phyloP scores from a whole-genome alignment of 2,113 vertebrate genomes.

The Benthochromis sp. region DNA sequence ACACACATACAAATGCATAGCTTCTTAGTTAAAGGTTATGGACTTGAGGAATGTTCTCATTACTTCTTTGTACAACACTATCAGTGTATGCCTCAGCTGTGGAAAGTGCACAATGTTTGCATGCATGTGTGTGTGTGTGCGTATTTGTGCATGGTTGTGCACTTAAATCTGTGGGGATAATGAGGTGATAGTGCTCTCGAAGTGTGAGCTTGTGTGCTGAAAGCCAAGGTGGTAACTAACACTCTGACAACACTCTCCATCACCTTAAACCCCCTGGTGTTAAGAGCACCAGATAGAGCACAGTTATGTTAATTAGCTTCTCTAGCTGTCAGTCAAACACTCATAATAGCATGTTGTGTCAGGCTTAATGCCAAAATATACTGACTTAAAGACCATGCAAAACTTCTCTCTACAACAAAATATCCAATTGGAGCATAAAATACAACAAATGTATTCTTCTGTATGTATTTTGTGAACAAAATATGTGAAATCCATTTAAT shows the following conservation, averaged over 20 bases:
- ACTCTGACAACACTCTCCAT: constrained; percentile 42
- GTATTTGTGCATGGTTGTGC: neutral
- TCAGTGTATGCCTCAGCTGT: constrained; percentile 10
- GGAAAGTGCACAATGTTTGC: neutral
- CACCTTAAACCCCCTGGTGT: constrained; percentile 28
- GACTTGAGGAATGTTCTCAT: constrained; percentile 56
- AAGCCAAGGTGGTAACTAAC: constrained; percentile 42
- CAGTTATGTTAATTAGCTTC: constrained; percentile 48
- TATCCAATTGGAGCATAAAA: neutral
- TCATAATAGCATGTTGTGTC: neutral
- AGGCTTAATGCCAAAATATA: neutral
- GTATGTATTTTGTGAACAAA: neutral
- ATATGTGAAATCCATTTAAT: neutral
- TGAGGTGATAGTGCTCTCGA: constrained; percentile 22
- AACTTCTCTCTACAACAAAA: neutral
- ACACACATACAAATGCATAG: neutral
- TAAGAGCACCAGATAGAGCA: constrained; percentile 5
- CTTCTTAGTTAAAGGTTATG: constrained; percentile 46
- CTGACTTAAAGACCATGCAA: neutral
- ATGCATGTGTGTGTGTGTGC: neutral
- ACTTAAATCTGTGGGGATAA: constrained; percentile 24
- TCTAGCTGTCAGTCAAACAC: constrained; percentile 34
- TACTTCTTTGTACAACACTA: constrained; percentile 39
- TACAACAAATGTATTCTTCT: neutral
- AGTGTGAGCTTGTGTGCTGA: constrained; percentile 11